A percentile compares a stretch with the other conserved stretches of the same genome.
phyloP scores from a whole-genome alignment of 2,113 vertebrate species.

The Phalacrocorax brasilianus region DNA sequence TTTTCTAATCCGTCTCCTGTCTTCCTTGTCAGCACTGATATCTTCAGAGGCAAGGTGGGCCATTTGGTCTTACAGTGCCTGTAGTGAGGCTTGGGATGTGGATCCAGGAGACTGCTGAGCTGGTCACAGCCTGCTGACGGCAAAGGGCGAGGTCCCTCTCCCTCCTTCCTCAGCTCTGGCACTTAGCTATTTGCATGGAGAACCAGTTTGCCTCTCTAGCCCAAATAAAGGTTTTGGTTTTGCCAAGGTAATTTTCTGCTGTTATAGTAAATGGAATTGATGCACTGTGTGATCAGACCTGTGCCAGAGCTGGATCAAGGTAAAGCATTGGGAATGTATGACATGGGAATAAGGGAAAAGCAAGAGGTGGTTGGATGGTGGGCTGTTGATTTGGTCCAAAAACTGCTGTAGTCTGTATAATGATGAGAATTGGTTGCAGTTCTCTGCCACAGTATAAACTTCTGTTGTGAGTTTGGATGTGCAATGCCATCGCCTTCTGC shows the following conservation, averaged over 20 bases:
- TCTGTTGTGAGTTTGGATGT: not conserved
- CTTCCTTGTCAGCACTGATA: not conserved
- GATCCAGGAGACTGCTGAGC: not conserved
- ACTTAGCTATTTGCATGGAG: not conserved
- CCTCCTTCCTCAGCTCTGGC: not conserved
- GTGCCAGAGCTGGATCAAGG: not conserved
- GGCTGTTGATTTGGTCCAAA: not conserved
- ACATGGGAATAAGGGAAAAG: not conserved
- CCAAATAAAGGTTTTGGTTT: not conserved
- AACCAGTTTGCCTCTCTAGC: not conserved
- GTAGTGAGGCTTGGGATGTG: rapidly evolving
- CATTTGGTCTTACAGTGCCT: not conserved
- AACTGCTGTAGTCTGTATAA: not conserved
- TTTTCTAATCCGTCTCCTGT: not conserved
- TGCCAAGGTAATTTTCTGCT: not conserved
- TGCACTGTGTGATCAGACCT: rapidly evolving
- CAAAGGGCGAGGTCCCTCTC: rapidly evolving
- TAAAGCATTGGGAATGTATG: not conserved
- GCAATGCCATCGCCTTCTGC: not conserved
- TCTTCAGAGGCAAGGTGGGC: not conserved
- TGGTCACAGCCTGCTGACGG: not conserved
- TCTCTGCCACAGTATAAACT: not conserved
- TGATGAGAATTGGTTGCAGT: rapidly evolving
- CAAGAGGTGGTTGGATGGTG: not conserved
- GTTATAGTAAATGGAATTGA: not conserved